Evolutionary conservation across 1,140 invertebrate genomes (phyloP), one percentile per base, ranked within the genome.

Genomic region (Drosophila pectinifera): DNA sequence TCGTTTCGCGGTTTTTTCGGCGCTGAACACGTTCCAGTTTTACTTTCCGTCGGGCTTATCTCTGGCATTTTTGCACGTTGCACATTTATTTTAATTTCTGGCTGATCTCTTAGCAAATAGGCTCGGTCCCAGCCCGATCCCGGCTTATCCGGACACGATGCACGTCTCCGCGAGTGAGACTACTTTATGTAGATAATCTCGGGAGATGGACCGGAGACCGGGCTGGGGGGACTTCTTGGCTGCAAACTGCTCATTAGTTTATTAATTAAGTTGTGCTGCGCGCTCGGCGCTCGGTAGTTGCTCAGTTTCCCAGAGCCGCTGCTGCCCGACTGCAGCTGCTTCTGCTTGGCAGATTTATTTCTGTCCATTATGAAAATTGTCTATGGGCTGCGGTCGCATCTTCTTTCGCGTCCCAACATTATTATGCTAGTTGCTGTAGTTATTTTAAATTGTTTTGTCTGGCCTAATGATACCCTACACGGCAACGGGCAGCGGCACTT

Each of bases 191-290:
- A 89, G 83, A 77, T 89, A 74, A 88, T 88, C 84, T 82, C 45
- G 22, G 20, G 42, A 53, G 76, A 58, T 76, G 58, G n/a, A 45
- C 26, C 31, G 20, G 22, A 0, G 7, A 31, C 20, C 31, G 31
- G 41, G 20, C 28, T 3, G n/a, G 36, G 38, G 42, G 82, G 48
- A 58, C 61, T 53, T 48, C 57, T 54, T 46, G 76, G 31, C 65
- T 69, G 80, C 84, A 84, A 88, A 84, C 85, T 89, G 84, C 84
- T 89, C 84, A 89, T 89, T 89, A 89, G 85, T 89, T 89, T 89
- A 89, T 89, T 89, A 89, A 89, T 89, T 89, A 89, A 89, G 84
- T 89, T 89, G 84, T 89, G 84, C 65, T 48, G 42, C 56, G 39
- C 65, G 28, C 56, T 72, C 59, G 42, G 36, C 53, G 64, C 53